A percentile compares a stretch with the other conserved stretches of the same genome.
phyloP scores from a whole-genome alignment of 2,113 vertebrate genomes.

The Oryzias woworae region DNA sequence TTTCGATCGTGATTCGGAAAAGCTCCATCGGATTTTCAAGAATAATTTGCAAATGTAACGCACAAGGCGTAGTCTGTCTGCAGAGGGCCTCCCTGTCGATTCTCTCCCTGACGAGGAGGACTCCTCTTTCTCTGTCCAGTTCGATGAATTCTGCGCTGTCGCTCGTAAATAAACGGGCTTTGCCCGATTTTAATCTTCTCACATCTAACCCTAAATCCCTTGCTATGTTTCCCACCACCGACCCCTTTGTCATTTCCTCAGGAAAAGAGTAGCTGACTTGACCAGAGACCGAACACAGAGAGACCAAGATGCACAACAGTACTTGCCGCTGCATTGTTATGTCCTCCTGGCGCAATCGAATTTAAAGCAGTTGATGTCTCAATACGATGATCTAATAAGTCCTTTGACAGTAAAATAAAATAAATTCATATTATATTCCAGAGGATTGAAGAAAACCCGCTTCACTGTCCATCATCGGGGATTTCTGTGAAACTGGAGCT shows the following conservation, averaged over 20 bases:
- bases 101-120: conserved; percentile 47
- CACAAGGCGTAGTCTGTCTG: conserved; percentile 57
- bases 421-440: neutral
- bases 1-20: conserved; percentile 45
- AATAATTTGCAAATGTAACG: conserved; percentile 53
- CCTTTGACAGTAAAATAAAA: neutral
- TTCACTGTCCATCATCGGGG: neutral
- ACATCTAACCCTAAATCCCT: conserved; percentile 71
- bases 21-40: conserved; percentile 61
- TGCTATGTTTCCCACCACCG: conserved; percentile 69
- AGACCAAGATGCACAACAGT: conserved; percentile 29
- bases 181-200: conserved; percentile 52
- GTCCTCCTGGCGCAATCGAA: neutral
- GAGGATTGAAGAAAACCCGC: fast-evolving
- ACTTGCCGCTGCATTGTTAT: conserved; percentile 57
- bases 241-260: conserved; percentile 74
- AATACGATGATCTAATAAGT: neutral
- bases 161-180: conserved; percentile 67
- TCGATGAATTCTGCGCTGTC: conserved; percentile 68
- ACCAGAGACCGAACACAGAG: conserved; percentile 1
- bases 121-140: conserved; percentile 57
- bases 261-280: conserved; percentile 74
- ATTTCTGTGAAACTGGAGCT: neutral
- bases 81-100: conserved; percentile 77
- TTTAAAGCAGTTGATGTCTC: neutral